phyloP scores from a whole-genome alignment of 2,797 vertebrate genomes.

The Sebastes elongatus region DNA sequence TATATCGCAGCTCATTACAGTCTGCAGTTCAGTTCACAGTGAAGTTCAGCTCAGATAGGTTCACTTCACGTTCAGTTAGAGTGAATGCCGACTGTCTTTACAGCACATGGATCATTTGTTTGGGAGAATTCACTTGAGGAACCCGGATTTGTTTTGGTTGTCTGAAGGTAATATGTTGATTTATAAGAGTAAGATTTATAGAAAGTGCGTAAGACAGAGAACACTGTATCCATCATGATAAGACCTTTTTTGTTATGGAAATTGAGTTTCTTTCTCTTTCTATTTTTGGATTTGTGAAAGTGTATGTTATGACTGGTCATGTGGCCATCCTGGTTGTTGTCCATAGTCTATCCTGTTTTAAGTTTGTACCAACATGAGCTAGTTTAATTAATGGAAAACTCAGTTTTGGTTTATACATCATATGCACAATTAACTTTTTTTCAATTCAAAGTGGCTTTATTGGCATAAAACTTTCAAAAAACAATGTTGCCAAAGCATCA shows the following conservation, averaged over 20 bases:
- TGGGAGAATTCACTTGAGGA: neutral
- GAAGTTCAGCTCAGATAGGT: slow-evolving; percentile 36
- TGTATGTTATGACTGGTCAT: neutral
- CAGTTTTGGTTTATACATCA: neutral
- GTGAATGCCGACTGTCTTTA: slow-evolving; percentile 5
- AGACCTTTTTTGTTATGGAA: too few species aligned
- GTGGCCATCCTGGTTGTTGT: neutral
- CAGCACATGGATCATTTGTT: neutral
- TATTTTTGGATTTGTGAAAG: too few species aligned
- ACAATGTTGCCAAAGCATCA: too few species aligned
- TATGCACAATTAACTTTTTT: too few species aligned
- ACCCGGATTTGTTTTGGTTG: neutral
- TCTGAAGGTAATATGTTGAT: neutral
- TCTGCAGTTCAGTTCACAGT: slow-evolving; percentile 43
- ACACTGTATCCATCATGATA: neutral
- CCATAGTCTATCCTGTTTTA: neutral
- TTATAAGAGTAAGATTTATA: neutral
- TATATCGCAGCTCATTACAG: slow-evolving; percentile 62
- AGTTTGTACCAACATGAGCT: neutral
- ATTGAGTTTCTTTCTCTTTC: neutral
- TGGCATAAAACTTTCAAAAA: too few species aligned
- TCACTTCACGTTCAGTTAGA: slow-evolving; percentile 36
- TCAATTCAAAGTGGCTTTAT: too few species aligned
- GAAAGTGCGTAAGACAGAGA: neutral
- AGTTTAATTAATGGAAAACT: neutral